Conservation (phyloP, 2,113 vertebrate species). For the Vidua chalybeata region DNA sequence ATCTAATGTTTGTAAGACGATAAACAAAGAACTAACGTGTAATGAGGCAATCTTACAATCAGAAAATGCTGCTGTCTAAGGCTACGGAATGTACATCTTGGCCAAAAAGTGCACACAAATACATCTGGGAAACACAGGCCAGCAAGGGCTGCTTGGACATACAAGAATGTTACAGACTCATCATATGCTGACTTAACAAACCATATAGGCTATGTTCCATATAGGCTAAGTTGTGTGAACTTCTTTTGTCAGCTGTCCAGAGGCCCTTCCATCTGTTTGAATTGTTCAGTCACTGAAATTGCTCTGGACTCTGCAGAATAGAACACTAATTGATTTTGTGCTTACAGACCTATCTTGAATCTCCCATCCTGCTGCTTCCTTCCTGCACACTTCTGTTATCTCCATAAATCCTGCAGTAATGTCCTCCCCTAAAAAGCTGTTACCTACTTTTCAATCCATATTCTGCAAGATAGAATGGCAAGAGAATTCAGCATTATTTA, state of each 20-base stretch:
- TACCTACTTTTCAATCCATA: not conserved
- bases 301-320: not conserved
- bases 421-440: not conserved
- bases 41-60: not conserved
- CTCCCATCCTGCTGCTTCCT: not conserved
- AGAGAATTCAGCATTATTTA: not conserved
- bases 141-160: not conserved
- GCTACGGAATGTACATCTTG: accelerated
- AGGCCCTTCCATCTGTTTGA: not conserved
- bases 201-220: not conserved
- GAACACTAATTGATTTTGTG: not conserved
- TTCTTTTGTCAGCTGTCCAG: not conserved
- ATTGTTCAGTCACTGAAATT: not conserved
- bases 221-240: not conserved
- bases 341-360: not conserved
- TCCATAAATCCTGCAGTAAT: not conserved
- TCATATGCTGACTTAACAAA: not conserved
- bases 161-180: not conserved
- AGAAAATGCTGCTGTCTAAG: not conserved
- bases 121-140: not conserved
- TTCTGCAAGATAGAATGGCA: not conserved
- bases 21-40: not conserved
- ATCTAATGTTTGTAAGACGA: not conserved
- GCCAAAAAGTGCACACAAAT: not conserved
- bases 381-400: not conserved